phyloP scores from a whole-genome alignment of 2,888 invertebrate species.

The Euplexia lucipara region DNA sequence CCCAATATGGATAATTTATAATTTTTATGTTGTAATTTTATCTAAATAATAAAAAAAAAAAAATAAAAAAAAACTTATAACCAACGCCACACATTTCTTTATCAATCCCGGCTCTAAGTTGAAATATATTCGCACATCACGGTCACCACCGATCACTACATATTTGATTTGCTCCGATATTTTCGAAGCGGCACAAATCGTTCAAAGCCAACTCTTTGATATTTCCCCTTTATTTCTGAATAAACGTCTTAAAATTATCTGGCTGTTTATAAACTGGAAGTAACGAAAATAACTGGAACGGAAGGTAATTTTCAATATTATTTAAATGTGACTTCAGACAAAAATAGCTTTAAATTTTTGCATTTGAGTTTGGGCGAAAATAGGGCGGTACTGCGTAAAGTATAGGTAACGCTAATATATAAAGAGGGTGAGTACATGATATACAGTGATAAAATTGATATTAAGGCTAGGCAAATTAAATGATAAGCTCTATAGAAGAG shows the following conservation, averaged over 20 bases:
- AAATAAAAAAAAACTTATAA: no score
- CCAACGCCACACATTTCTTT: neutral
- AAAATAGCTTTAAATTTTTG: constrained; percentile 19
- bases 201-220: constrained; percentile 55
- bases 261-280: constrained; percentile 34
- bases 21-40: no score
- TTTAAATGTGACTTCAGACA: constrained; percentile 10
- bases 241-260: constrained; percentile 47
- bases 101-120: constrained; percentile 12
- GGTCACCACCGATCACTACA: constrained; percentile 47
- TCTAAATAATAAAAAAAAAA: no score
- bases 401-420: no score
- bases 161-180: constrained; percentile 55
- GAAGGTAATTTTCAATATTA: constrained; percentile 25
- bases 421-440: no score
- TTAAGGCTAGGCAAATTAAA: no score
- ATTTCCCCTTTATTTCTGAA: constrained; percentile 43
- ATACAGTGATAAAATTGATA: no score
- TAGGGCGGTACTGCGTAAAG: neutral
- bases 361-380: neutral
- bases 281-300: constrained; percentile 35
- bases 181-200: constrained; percentile 52
- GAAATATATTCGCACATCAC: constrained; percentile 45
- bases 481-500: no score
- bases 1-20: no score